Percentiles rank a stretch among this genome's conserved stretches.
These are phyloP conservation scores for Echeneis naucrates DNA, from an alignment of 2,797 vertebrate genomes.

Conservation along the genomic window DNA sequence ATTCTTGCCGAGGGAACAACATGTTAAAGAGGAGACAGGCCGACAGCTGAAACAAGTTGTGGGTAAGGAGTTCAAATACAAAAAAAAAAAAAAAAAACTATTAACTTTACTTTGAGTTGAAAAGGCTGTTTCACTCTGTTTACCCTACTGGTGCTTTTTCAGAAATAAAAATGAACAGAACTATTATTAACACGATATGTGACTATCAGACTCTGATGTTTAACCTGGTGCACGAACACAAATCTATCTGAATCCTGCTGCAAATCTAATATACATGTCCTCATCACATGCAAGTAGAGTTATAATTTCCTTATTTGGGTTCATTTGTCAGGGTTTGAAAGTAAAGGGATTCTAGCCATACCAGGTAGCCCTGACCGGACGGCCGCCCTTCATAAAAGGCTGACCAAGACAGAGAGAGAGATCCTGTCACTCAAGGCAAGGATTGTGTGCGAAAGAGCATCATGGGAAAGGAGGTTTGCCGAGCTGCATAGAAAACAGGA, in stretches of 20 bases:
- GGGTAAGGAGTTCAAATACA: constrained; percentile 54
- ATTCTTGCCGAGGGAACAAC: constrained; percentile 64
- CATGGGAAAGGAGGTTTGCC: constrained; percentile 82
- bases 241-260: not conserved
- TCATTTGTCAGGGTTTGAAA: constrained; percentile 54
- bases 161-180: not conserved
- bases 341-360: constrained; percentile 49
- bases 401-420: constrained; percentile 84
- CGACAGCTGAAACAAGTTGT: constrained; percentile 43
- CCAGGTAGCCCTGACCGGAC: constrained; percentile 67
- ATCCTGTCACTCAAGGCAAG: constrained; percentile 84
- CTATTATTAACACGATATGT: no score
- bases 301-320: not conserved
- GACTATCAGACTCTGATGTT: no score
- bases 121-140: not conserved
- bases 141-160: not conserved
- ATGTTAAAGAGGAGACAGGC: constrained; percentile 15
- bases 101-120: not conserved
- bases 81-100: not conserved
- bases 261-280: not conserved
- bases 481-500: constrained; percentile 83
- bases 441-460: constrained; percentile 77
- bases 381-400: constrained; percentile 71
- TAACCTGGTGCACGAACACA: not conserved
- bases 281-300: not conserved